These are phyloP conservation scores for Saccostrea cuccullata DNA, from an alignment of 1,140 invertebrate species.

Conservation along the genomic window DNA sequence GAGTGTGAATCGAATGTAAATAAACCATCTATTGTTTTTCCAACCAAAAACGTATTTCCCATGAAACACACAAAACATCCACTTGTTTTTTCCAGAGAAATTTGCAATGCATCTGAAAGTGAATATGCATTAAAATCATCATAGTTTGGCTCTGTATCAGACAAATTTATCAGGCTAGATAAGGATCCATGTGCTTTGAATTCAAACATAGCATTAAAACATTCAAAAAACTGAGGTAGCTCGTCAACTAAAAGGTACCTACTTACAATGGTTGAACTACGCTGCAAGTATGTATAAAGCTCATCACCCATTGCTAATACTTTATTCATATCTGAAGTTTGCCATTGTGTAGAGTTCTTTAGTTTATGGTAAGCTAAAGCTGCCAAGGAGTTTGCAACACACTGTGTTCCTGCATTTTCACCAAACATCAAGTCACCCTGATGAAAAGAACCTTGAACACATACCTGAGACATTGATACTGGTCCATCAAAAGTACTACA, in stretches of 20 bases:
- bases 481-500: not conserved
- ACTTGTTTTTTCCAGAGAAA: too few species aligned
- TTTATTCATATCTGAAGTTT: too few species aligned
- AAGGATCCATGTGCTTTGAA: not conserved
- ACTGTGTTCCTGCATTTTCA: too few species aligned
- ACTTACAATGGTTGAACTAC: not conserved
- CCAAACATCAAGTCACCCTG: not conserved
- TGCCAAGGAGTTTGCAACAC: too few species aligned
- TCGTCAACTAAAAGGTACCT: not conserved
- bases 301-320: not conserved
- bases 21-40: too few species aligned
- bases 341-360: too few species aligned
- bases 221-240: not conserved
- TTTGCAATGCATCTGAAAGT: not conserved
- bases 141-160: not conserved
- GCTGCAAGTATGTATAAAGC: not conserved
- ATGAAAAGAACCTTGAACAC: not conserved
- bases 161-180: not conserved
- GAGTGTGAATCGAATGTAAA: too few species aligned
- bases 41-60: too few species aligned
- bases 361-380: too few species aligned
- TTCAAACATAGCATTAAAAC: not conserved
- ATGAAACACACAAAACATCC: too few species aligned
- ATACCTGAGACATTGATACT: not conserved
- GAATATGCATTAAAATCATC: not conserved